Evolutionary conservation across 2,113 vertebrate species (phyloP).

Genomic region (Sinosuthora webbiana): DNA sequence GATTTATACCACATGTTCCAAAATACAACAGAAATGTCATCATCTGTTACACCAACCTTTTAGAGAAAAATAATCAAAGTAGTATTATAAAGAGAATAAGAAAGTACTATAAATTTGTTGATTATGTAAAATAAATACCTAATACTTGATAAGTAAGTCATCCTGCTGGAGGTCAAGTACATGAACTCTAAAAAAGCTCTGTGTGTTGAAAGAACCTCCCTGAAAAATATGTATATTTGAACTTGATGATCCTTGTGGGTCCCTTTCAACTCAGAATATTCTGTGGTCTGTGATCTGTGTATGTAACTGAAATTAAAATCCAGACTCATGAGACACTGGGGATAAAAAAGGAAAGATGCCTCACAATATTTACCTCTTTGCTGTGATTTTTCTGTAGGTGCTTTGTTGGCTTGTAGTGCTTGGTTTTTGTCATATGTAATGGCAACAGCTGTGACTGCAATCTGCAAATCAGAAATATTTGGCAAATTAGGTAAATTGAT

Average conservation of each 20-base stretch:
- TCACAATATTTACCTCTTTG: conserved; percentile 80
- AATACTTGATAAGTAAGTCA: neutral
- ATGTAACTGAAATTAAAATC: neutral
- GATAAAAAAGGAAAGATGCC: neutral
- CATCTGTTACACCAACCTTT: neutral
- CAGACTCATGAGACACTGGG: neutral
- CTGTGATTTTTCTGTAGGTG: conserved; percentile 77
- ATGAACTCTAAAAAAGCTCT: neutral
- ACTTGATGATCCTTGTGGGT: neutral
- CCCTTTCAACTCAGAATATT: neutral
- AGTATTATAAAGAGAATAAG: neutral
- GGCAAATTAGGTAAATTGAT: neutral
- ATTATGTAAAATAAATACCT: neutral
- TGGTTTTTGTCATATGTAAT: conserved; percentile 95
- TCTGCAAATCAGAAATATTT: conserved; percentile 72
- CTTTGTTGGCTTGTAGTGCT: conserved; percentile 78
- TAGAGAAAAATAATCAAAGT: neutral
- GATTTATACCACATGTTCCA: neutral
- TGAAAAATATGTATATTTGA: neutral
- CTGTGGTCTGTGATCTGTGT: neutral
- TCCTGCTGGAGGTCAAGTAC: neutral
- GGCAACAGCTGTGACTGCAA: conserved; percentile 94
- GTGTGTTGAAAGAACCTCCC: neutral
- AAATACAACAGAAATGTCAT: neutral
- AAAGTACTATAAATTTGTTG: neutral